Conservation (phyloP, 2,888 invertebrate genomes). For the Onthophagus sagittarius region DNA sequence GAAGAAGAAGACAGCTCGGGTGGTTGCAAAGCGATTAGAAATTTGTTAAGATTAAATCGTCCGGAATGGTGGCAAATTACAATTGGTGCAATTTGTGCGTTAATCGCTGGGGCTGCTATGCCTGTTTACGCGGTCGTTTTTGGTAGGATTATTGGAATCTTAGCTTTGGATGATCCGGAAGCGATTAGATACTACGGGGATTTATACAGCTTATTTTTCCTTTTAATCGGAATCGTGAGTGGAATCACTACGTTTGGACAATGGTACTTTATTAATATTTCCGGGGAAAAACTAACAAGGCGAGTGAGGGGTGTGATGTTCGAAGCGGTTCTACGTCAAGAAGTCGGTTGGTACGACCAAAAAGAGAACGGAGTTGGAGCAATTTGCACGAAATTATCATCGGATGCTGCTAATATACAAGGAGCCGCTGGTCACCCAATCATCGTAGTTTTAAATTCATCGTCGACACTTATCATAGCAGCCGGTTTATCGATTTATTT, state of each 20-base stretch:
- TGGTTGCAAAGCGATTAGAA: not conserved
- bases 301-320: slow-evolving; percentile 66
- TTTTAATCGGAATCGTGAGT: slow-evolving; percentile 61
- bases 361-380: slow-evolving; percentile 70
- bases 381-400: slow-evolving; percentile 68
- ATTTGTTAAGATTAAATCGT: slow-evolving; percentile 46
- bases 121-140: slow-evolving; percentile 69
- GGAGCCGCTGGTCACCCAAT: slow-evolving; percentile 55
- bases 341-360: slow-evolving; percentile 72
- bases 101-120: slow-evolving; percentile 66
- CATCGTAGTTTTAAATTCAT: slow-evolving; percentile 26
- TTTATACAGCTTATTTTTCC: slow-evolving; percentile 61
- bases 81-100: slow-evolving; percentile 58
- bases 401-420: slow-evolving; percentile 75
- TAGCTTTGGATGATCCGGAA: slow-evolving; percentile 50
- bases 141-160: slow-evolving; percentile 62
- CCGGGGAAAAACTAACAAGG: slow-evolving; percentile 76
- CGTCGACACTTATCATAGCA: slow-evolving; percentile 26
- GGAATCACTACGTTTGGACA: slow-evolving; percentile 60
- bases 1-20: slow-evolving; percentile 2
- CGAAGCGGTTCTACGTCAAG: slow-evolving; percentile 65
- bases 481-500: slow-evolving; percentile 27
- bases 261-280: slow-evolving; percentile 37
- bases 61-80: slow-evolving; percentile 65
- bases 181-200: slow-evolving; percentile 57